These are phyloP conservation scores for Rhabdophis nuchalis DNA, from an alignment of 2,797 vertebrate genomes.

Conservation along the genomic window DNA sequence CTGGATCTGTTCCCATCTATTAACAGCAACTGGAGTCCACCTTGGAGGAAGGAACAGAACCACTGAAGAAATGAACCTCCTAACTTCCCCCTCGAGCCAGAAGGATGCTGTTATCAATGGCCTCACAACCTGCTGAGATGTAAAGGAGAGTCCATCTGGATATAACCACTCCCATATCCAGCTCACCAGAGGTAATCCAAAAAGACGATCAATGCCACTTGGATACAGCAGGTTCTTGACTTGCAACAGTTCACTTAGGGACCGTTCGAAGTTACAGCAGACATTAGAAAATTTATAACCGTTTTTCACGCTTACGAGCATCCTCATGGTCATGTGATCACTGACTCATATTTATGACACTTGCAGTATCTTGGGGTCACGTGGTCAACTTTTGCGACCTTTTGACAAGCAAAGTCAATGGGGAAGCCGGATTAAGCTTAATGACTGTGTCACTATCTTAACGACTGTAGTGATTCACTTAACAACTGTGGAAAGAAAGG, in stretches of 20 bases:
- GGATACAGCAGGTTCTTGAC: not conserved
- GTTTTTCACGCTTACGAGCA: not conserved
- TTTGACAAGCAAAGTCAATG: not conserved
- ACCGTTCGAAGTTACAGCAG: not conserved
- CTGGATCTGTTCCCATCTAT: not conserved
- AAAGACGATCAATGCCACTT: not conserved
- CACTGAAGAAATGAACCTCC: not conserved
- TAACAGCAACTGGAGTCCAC: not conserved
- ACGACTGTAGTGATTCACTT: not conserved
- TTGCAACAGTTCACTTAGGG: not conserved
- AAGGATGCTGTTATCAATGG: not conserved
- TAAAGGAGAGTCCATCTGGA: not conserved
- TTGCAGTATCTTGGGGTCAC: not conserved
- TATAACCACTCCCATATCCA: not conserved
- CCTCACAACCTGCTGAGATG: not conserved
- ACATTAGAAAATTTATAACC: not conserved
- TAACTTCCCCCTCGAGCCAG: not conserved
- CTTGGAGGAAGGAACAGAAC: not conserved
- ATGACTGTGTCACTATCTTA: not conserved
- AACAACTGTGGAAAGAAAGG: not conserved
- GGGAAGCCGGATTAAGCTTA: not conserved
- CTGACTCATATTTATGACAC: not conserved
- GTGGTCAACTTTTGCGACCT: not conserved
- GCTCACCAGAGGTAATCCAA: not conserved
- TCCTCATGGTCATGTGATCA: not conserved